phyloP scores from a whole-genome alignment of 2,888 invertebrate genomes.

The Apoda limacodes region DNA sequence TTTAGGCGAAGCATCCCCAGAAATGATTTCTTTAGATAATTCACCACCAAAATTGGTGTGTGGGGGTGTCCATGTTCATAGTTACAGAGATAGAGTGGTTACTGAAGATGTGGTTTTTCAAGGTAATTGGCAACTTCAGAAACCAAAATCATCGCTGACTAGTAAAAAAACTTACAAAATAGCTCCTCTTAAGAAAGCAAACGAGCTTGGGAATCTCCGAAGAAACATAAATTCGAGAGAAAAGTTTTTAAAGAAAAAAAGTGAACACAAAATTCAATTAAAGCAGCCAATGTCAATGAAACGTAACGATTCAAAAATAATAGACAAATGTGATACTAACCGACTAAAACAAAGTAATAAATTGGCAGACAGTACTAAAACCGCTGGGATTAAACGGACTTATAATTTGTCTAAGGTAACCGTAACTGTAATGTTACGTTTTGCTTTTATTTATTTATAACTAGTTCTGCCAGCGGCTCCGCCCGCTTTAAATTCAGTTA shows the following conservation, averaged over 20 bases:
- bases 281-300: background rate
- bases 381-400: no score
- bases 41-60: constrained; percentile 23
- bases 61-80: constrained; percentile 51
- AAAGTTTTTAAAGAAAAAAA: constrained; percentile 13
- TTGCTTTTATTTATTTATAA: no score
- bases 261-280: background rate
- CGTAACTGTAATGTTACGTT: no score
- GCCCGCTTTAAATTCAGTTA: no score
- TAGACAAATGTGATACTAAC: no score
- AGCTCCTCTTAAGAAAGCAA: constrained; percentile 9
- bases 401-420: no score
- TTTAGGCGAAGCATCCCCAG: no score
- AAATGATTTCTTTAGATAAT: constrained; percentile 22
- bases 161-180: constrained; percentile 10
- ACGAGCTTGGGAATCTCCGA: constrained; percentile 15
- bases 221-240: constrained; percentile 23
- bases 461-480: no score
- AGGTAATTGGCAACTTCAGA: constrained; percentile 46
- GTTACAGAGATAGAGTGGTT: constrained; percentile 39
- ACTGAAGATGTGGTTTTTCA: constrained; percentile 54
- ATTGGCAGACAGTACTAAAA: no score
- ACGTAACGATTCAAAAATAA: no score
- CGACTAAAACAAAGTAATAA: no score
- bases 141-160: constrained; percentile 20